Conservation (phyloP, 2,888 invertebrate species). For the Cryptus viduatorius region DNA sequence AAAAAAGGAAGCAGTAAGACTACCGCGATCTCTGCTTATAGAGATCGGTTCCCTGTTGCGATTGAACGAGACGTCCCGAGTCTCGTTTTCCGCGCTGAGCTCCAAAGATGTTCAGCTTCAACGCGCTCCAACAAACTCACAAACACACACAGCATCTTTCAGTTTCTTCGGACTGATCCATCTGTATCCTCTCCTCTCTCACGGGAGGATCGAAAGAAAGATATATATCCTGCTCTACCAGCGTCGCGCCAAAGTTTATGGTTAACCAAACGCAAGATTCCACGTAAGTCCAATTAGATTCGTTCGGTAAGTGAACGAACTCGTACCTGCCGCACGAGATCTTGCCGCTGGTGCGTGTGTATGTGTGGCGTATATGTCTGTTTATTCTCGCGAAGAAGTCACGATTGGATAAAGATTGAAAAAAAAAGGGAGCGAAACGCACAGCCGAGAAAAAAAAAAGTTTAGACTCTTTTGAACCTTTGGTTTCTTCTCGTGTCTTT, state of each 20-base stretch:
- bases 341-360: background rate
- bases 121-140: background rate
- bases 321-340: conserved; percentile 25
- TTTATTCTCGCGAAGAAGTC: background rate
- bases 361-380: background rate
- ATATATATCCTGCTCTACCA: conserved; percentile 28
- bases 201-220: background rate
- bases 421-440: conserved; percentile 11
- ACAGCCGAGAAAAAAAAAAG: conserved; percentile 40
- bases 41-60: conserved; percentile 22
- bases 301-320: conserved; percentile 50
- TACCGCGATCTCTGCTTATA: conserved; percentile 27
- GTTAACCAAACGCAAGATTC: conserved; percentile 53
- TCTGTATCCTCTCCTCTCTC: conserved; percentile 1
- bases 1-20: conserved; percentile 23
- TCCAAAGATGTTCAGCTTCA: conserved; percentile 1
- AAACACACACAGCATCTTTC: background rate
- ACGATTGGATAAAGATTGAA: conserved; percentile 6
- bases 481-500: conserved; percentile 26
- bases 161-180: conserved; percentile 17
- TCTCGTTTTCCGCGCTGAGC: conserved; percentile 26
- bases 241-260: conserved; percentile 52
- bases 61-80: conserved; percentile 26
- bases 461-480: conserved; percentile 23
- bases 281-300: conserved; percentile 61